Evolutionary conservation across 2,113 vertebrate species (phyloP).

Genomic region (Perccottus glenii): DNA sequence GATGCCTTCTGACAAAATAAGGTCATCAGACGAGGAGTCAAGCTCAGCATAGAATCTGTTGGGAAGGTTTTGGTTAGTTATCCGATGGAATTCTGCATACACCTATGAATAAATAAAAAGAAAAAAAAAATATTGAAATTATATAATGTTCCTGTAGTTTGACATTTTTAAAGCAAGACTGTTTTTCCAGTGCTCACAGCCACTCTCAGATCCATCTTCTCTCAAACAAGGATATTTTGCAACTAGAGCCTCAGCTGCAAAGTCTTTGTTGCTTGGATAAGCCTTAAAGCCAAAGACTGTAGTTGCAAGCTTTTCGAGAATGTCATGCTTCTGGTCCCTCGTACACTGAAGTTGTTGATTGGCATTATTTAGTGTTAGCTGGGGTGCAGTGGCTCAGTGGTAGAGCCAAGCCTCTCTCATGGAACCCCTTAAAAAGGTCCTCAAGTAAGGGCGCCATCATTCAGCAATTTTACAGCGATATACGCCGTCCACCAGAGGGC

Average conservation of each 20-base stretch:
- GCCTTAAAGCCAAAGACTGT: constrained; percentile 48
- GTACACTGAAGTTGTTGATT: constrained; percentile 44
- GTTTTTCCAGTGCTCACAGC: constrained; percentile 49
- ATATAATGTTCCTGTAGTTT: constrained; percentile 29
- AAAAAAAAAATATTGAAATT: background rate
- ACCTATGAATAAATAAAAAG: constrained; percentile 4
- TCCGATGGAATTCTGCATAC: constrained; percentile 24
- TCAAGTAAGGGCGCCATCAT: no score
- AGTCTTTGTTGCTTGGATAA: constrained; percentile 42
- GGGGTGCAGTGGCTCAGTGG: no score
- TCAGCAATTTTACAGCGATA: no score
- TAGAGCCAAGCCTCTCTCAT: no score
- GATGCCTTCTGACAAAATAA: constrained; percentile 5
- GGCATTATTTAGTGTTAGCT: constrained; percentile 42
- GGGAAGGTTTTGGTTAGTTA: constrained; percentile 13
- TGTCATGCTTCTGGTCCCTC: constrained; percentile 19
- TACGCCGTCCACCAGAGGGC: no score
- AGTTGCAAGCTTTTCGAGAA: constrained; percentile 31
- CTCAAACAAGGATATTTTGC: constrained; percentile 23
- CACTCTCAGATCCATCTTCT: constrained; percentile 38
- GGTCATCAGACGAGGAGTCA: constrained; percentile 30
- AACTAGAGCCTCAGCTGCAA: constrained; percentile 37
- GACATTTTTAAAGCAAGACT: constrained; percentile 47
- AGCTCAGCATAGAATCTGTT: constrained; percentile 26
- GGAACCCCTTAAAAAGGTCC: no score